Evolutionary conservation across 2,888 invertebrate genomes (phyloP), one percentile per base, ranked within the genome.

Genomic region (Andrena haemorrhoa): DNA sequence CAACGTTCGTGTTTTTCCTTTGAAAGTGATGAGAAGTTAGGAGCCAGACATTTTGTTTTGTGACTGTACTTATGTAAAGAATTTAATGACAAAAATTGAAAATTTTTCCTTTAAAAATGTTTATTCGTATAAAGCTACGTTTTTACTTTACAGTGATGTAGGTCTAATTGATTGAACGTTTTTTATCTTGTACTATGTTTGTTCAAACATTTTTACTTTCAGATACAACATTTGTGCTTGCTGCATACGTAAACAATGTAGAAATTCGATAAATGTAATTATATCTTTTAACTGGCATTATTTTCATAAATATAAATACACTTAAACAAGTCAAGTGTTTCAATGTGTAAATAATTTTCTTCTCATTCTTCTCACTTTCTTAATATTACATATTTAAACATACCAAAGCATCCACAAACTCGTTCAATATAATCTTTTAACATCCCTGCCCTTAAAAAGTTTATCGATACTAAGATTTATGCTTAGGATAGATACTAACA

Each of bases 231-330:
- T 26, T 26, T 12, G 23, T 79, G 7, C 41, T 35, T 53, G 8
- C 41, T 41, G 41, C 41, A 41, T 41, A 10, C 53, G 33, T 12
- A 12, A 10, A 26, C 16, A 26, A 23, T 63, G 16, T 16, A 63
- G 4, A 63, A 63, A n/a, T 53, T 78, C 53, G 81, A 80, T 80
- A 80, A 80, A 80, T 63, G 20, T 56, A 35, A 70, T 51, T n/a
- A 26, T 16, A 65, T 66, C 70, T 47, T 35, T 47, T 20, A 35
- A 23, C 8, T 63, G 10, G 0, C 4, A 23, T n/a, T 41, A 61
- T 51, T n/a, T 72, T 63, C 35, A 20, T 23, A 20, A 20, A 41
- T 61, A n/a, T 16, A 49, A 23, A 49, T n/a, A 23, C 2, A 51
- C 16, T 6, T 20, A 58, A 41, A 41, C 41, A 16, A 41, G 41